These are phyloP conservation scores for Salminus brasiliensis DNA, from an alignment of 2,113 vertebrate genomes.

Conservation along the genomic window DNA sequence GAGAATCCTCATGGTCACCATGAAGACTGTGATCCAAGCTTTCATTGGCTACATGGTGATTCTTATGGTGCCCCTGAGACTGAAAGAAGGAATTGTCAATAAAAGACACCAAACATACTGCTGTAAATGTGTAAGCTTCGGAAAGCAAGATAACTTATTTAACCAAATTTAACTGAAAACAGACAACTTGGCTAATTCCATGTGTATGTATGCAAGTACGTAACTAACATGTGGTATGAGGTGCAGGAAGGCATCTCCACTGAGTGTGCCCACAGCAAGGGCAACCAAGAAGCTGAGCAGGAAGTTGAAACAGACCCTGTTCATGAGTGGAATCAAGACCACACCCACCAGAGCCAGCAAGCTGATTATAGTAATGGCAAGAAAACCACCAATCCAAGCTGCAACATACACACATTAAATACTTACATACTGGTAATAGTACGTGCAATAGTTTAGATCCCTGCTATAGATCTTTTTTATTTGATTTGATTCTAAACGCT, in stretches of 20 bases:
- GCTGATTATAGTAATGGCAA: conserved; percentile 94
- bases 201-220: not conserved
- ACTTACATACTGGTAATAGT: not conserved
- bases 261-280: conserved; percentile 92
- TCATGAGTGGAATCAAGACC: conserved; percentile 93
- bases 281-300: conserved; percentile 97
- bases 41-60: conserved; percentile 40
- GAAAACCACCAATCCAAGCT: conserved; percentile 94
- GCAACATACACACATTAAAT: conserved; percentile 53
- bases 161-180: not conserved
- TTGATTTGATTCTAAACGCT: too few species aligned
- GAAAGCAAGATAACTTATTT: not conserved
- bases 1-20: conserved; percentile 69
- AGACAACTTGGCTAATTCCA: not conserved
- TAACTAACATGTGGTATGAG: conserved; percentile 95
- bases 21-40: conserved; percentile 36
- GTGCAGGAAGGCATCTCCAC: conserved; percentile 95
- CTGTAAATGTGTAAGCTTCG: not conserved
- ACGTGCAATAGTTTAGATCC: too few species aligned
- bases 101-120: not conserved
- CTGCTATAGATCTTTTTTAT: too few species aligned
- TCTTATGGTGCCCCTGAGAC: conserved; percentile 72
- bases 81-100: conserved; percentile 36
- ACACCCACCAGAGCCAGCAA: conserved; percentile 90
- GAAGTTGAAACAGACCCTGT: conserved; percentile 94